These are phyloP conservation scores for Allacma fusca DNA, from an alignment of 2,888 invertebrate species.

Conservation along the genomic window DNA sequence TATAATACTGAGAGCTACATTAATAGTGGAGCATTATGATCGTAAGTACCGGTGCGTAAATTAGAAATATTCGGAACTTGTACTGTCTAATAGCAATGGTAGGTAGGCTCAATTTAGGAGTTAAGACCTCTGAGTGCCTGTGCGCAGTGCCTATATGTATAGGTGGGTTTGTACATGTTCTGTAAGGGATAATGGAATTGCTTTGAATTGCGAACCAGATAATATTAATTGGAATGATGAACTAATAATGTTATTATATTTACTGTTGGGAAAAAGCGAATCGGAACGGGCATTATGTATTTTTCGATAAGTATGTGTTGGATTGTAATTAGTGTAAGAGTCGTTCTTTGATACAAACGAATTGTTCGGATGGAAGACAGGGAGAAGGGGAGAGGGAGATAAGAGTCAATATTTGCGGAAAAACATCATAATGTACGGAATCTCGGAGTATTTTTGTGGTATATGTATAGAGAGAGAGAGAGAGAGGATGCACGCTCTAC, in stretches of 20 bases:
- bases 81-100: no score
- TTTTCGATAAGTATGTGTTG: conserved; percentile 53
- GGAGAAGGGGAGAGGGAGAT: conserved; percentile 25
- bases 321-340: conserved; percentile 61
- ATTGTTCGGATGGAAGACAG: conserved; percentile 45
- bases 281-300: conserved; percentile 46
- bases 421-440: conserved; percentile 48
- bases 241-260: conserved; percentile 60
- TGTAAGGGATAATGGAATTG: conserved; percentile 24
- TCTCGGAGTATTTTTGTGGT: neutral
- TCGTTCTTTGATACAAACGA: conserved; percentile 59
- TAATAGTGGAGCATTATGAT: no score
- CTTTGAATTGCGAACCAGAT: conserved; percentile 25
- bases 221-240: conserved; percentile 41
- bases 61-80: no score
- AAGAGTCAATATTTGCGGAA: conserved; percentile 58
- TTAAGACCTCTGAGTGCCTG: no score
- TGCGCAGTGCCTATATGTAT: no score
- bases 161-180: no score
- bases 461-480: neutral
- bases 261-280: conserved; percentile 57
- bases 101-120: no score
- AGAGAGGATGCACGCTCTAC: no score
- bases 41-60: no score
- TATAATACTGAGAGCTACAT: no score